Evolutionary conservation across 2,113 vertebrate genomes (phyloP), one percentile per base, ranked within the genome.

Genomic region (Condylura cristata): DNA sequence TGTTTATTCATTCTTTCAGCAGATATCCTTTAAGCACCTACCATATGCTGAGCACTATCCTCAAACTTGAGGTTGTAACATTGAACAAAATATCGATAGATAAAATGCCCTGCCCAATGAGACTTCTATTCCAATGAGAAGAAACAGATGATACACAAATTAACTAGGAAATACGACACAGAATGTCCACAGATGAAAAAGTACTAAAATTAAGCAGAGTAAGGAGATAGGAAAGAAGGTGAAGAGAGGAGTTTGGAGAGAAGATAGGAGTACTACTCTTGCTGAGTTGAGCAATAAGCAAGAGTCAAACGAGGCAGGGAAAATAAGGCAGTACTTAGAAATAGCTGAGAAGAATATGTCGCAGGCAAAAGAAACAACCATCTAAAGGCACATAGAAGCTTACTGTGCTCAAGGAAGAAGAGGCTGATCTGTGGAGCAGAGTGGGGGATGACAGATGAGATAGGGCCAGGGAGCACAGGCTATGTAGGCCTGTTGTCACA

Each of bases 121-220:
- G 82, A 86, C 63, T 86, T 72, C 79, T n/a, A 65, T 26, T 90
- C 51, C 56, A 78, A 28, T 85, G 75, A 94, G 79, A 41, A 90
- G 39, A 83, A 61, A 86, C 9, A 71, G 60, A n/a, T 20, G 58
- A 74, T 76, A 79, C 78, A 44, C n/a, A 58, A 39, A 84, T 51
- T 63, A 66, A 41, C 60, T 14, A 66, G 26, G 56, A 92, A 72
- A 41, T 46, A 60, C 9, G 32, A n/a, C 53, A 72, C 6, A 12
- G 56, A 41, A 78, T 74, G 6, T n/a, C 63, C 30, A 44, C 37
- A 60, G 30, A 41, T 61, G 30, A 79, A 71, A 71, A 86, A 89
- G 60, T 44, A 28, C 39, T 90, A 61, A 68, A 83, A 65, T 65
- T 92, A 78, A 87, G 32, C 72, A 84, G 16, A 9, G 30, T 46